Conservation (phyloP, 2,888 invertebrate genomes). For the Diaprepes abbreviatus region DNA sequence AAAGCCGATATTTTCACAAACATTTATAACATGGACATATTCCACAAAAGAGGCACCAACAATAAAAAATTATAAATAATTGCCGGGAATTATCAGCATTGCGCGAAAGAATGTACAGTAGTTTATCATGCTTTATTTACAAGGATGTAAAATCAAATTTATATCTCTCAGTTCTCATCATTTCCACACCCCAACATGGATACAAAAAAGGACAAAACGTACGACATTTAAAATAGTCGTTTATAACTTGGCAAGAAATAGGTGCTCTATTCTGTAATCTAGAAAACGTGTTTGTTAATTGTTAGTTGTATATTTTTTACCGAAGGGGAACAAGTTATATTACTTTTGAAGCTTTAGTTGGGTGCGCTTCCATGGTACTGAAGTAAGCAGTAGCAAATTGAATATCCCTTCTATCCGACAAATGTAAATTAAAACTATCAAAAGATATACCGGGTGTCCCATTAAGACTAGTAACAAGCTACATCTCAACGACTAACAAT, state of each 20-base stretch:
- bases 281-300: too few species aligned
- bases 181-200: slow-evolving; percentile 48
- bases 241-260: neutral
- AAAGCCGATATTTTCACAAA: slow-evolving; percentile 1
- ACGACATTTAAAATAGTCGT: slow-evolving; percentile 33
- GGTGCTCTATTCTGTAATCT: slow-evolving; percentile 25
- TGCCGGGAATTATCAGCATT: slow-evolving; percentile 41
- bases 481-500: too few species aligned
- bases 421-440: too few species aligned
- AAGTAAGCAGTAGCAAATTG: too few species aligned
- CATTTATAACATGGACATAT: slow-evolving; percentile 32
- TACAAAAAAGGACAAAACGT: slow-evolving; percentile 27
- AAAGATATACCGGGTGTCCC: too few species aligned
- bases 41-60: slow-evolving; percentile 18
- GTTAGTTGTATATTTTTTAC: too few species aligned
- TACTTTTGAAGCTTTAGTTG: too few species aligned
- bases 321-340: too few species aligned
- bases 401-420: too few species aligned
- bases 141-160: slow-evolving; percentile 44
- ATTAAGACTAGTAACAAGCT: too few species aligned
- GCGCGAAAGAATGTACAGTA: slow-evolving; percentile 45
- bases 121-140: slow-evolving; percentile 47
- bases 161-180: slow-evolving; percentile 45
- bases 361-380: too few species aligned
- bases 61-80: slow-evolving; percentile 39